Base-by-base conservation (phyloP, 92 coral and sea anemone species). In the Blastomussa wellsi region DNA sequence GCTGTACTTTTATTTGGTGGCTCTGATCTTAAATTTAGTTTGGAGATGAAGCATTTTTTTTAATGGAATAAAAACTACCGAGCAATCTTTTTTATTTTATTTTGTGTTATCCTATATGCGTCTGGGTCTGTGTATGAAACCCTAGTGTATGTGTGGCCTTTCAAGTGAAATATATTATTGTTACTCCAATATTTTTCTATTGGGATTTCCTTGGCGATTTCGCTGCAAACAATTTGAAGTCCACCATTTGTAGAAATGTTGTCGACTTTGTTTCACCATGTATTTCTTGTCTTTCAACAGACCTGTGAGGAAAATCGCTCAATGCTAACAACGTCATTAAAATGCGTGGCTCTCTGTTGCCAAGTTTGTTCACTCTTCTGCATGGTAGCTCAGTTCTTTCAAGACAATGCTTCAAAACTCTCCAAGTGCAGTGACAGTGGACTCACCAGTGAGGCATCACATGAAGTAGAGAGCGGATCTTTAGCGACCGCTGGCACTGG, bases 301-400 rank as follows among this genome's bases (percentile, higher is more conserved):
- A 92, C 93, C 48, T 94, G 97, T 41, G 93, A 92, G 65, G 95
- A 94, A 86, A 92, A 88, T 86, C 59, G 89, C 76, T 28, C 81
- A 29, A 78, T 76, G 31, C 53, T 92, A 20, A 42, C 92, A 24
- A 49, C 84, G 4, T 92, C 98, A 39, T 80, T 94, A 67, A 65
- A 88, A 84, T 79, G 89, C 17, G 82, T 85, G 32, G 78, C 84
- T 36, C 84, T 94, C 41, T 89, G 91, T 67, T 77, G 86, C 39
- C 88, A 86, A 55, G 82, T 85, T 38, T 89, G 91, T 72, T 51
- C 71, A 24, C 84, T 94, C 28, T 91, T 86, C 16, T 52, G 92
- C 42, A 89, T 65, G 24, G 93, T 92, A 72, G 89, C 91, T 38
- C 65, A 31, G 28, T 92, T 92, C 87, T 94, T 94, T 83, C 73